Base-by-base conservation (phyloP, 2,797 vertebrate genomes). In the Poecilia gillii region DNA sequence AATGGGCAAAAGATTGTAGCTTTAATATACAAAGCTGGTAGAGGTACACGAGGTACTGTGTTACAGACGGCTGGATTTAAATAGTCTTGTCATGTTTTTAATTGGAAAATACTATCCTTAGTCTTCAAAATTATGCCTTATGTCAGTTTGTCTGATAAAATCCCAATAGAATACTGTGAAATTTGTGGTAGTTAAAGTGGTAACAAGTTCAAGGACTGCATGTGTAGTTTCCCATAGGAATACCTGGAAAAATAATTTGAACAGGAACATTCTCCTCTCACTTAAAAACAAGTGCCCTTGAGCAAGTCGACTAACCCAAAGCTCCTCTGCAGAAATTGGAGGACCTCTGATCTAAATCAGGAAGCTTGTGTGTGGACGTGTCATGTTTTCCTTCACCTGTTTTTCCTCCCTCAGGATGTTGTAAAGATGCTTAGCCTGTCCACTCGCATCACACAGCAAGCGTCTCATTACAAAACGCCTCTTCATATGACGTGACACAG, bases 271-370 rank as follows among this genome's bases (percentile, higher is more conserved):
- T 39, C 45, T 55, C 62, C 73, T 68, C 73, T 73, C 76, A 62
- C 74, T 53, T 33, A n/a, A 45, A 82, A 84, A 84, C 72, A 76
- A 76, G 45, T 47, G 74, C 88, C 85, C 84, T 85, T 88, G 81
- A 84, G 86, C 84, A 86, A 86, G 79, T 62, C 84, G 81, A 45
- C 87, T 90, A 88, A 91, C 84, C 82, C 28, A 14, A 43, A 83
- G 80, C 84, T 85, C 86, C 81, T 86, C 46, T 66, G 11, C 83
- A 28, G 33, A 74, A 88, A 76, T 53, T 33, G 80, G 33, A 68
- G 88, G 83, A 73, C 64, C 53, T 73, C 18, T 31, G 53, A 59
- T 36, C 41, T 36, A 7, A 59, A 25, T 57, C 49, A 25, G 33
- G 74, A 62, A 45, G 36, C 31, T 75, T 20, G 25, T 66, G 45